Evolutionary conservation across 2,888 invertebrate genomes (phyloP), one percentile per base, ranked within the genome.

Genomic region (Myopa testacea): DNA sequence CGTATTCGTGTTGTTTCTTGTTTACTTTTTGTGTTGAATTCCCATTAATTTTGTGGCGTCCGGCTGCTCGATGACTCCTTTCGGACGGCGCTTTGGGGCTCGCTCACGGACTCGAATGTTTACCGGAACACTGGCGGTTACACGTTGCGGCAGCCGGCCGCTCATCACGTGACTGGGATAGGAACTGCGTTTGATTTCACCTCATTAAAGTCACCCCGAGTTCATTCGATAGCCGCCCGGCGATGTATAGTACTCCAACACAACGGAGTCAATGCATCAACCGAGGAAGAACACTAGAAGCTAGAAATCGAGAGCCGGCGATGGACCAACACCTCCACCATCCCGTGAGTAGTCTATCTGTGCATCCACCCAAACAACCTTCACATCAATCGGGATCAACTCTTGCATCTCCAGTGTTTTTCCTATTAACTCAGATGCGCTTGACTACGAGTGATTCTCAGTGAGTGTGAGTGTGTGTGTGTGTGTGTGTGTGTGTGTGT

Each of bases 91-190:
- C 19, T n/a, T 4, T 34, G 38, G 4, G 63, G 63, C 34, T 34
- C 16, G 37, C 16, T 5, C 70, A 55, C n/a, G 6, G 26, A 55
- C 52, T 26, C 26, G 26, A 55, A 70, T 52, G 52, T 55, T 70
- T 55, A 70, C 52, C 70, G 70, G n/a, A 55, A 70, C 70, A 26
- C 26, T 26, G 26, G 26, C 26, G 26, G 26, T 55, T 40, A 55
- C 12, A 58, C 37, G 60, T 38, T 40, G n/a, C 38, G 4, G 37
- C 16, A 38, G 16, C 58, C 38, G 40, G 16, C 37, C 38, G 19
- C 60, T 58, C 58, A 8, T 60, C 58, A 71, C 71, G 71, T 71
- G 71, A 71, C 38, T 71, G 60, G 71, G 38, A n/a, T 60, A 37
- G 37, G 38, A 67, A 67, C 38, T 67, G 37, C 4, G 8, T 10